Percentiles rank a stretch among this genome's conserved stretches.
Conservation (phyloP, 2,797 vertebrate species). For the Eulemur rubriventer region DNA sequence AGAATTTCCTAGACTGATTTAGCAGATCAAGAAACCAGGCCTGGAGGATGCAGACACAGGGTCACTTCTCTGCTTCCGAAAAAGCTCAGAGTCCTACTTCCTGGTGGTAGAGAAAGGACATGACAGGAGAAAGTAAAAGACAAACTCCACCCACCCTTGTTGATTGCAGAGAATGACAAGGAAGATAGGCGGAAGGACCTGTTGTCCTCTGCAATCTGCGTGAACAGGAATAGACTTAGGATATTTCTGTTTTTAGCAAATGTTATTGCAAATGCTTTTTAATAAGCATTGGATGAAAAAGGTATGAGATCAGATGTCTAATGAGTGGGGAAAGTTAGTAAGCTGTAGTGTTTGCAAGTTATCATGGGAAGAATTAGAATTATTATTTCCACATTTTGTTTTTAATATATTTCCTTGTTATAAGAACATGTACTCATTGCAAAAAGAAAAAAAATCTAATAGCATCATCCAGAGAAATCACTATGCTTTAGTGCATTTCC, state of each 20-base stretch:
- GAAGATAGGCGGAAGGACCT: neutral
- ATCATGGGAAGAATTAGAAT: neutral
- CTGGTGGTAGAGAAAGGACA: neutral
- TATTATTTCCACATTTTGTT: constrained; percentile 10
- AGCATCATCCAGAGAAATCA: neutral
- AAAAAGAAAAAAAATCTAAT: neutral
- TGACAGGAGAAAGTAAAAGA: neutral
- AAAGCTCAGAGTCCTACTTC: neutral
- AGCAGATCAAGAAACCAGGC: neutral
- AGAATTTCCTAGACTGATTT: neutral
- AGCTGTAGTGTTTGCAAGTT: neutral
- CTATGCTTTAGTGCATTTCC: neutral
- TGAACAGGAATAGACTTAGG: neutral
- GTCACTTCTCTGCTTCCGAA: neutral
- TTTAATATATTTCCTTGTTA: neutral
- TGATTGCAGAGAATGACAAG: neutral
- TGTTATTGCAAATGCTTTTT: neutral
- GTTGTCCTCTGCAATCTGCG: neutral
- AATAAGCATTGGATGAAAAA: neutral
- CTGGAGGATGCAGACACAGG: neutral
- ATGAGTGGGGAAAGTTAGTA: neutral
- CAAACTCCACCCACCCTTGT: neutral
- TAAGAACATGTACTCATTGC: neutral
- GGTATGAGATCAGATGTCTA: neutral
- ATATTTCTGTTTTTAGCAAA: neutral